These are phyloP conservation scores for Polyergus mexicanus DNA, from an alignment of 1,140 invertebrate species.

Conservation along the genomic window DNA sequence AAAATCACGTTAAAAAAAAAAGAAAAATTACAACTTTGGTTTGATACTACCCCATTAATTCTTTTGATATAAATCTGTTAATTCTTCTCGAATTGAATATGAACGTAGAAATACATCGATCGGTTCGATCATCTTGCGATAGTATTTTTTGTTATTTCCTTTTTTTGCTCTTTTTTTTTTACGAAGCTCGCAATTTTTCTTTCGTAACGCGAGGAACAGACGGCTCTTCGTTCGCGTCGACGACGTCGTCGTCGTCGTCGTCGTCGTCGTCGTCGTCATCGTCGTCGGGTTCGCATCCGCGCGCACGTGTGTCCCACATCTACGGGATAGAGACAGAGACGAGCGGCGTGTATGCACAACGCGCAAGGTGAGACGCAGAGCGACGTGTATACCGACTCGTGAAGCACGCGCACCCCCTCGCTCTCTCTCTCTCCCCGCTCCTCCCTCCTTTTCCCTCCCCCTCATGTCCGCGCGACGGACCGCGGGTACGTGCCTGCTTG, in stretches of 20 bases:
- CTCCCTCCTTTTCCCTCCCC: not conserved
- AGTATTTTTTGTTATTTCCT: not conserved
- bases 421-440: too few species aligned
- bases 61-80: not conserved
- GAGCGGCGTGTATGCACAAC: slow-evolving; percentile 6
- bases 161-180: slow-evolving; percentile 8
- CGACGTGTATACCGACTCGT: slow-evolving; percentile 40
- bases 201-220: slow-evolving; percentile 28
- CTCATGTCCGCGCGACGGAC: slow-evolving; percentile 26
- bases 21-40: not conserved
- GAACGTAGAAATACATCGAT: not conserved
- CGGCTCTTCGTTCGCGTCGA: slow-evolving; percentile 20
- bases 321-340: slow-evolving; percentile 13
- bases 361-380: slow-evolving; percentile 28
- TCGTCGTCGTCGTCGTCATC: slow-evolving; percentile 6
- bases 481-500: slow-evolving; percentile 65
- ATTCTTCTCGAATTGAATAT: not conserved
- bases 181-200: slow-evolving; percentile 48
- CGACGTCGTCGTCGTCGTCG: slow-evolving; percentile 23
- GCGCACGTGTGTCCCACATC: slow-evolving; percentile 53
- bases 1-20: too few species aligned
- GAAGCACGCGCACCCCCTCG: slow-evolving; percentile 56
- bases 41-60: not conserved
- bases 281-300: slow-evolving; percentile 39
- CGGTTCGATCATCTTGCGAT: not conserved